phyloP scores from a whole-genome alignment of 2,797 vertebrate species.

The Acanthornis magna region DNA sequence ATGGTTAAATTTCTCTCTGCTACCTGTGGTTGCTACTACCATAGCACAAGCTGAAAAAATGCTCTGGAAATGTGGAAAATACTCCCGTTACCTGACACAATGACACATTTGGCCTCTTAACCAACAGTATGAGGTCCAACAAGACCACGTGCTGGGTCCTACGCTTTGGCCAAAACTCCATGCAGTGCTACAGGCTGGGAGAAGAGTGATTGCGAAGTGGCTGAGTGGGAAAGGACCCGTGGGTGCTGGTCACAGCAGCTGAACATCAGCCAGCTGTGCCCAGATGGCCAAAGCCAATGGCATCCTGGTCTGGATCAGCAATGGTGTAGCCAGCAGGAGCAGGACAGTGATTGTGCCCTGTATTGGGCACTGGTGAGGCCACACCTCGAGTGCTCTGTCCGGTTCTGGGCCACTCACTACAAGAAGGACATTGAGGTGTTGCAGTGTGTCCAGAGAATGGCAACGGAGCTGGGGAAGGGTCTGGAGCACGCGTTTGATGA shows the following conservation, averaged over 20 bases:
- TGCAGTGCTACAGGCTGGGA: not conserved
- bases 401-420: not conserved
- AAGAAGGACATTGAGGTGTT: rapidly evolving
- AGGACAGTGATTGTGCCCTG: not conserved
- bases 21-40: not conserved
- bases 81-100: rapidly evolving
- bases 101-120: not conserved
- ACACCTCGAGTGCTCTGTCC: rapidly evolving
- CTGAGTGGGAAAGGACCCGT: rapidly evolving
- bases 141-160: not conserved
- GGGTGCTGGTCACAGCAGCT: not conserved
- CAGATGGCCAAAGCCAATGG: not conserved
- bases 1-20: rapidly evolving
- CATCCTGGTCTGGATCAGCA: not conserved
- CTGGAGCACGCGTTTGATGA: not conserved
- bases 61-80: not conserved
- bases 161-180: not conserved
- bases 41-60: too few relatives aligned
- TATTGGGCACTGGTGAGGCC: rapidly evolving
- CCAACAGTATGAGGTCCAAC: not conserved
- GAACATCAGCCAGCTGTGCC: not conserved
- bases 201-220: not conserved
- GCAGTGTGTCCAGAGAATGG: rapidly evolving
- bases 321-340: not conserved
- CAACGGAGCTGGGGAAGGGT: rapidly evolving